Percentiles rank a stretch among this genome's conserved stretches.
Conservation (phyloP, 2,888 invertebrate genomes). For the Tiphia femorata region DNA sequence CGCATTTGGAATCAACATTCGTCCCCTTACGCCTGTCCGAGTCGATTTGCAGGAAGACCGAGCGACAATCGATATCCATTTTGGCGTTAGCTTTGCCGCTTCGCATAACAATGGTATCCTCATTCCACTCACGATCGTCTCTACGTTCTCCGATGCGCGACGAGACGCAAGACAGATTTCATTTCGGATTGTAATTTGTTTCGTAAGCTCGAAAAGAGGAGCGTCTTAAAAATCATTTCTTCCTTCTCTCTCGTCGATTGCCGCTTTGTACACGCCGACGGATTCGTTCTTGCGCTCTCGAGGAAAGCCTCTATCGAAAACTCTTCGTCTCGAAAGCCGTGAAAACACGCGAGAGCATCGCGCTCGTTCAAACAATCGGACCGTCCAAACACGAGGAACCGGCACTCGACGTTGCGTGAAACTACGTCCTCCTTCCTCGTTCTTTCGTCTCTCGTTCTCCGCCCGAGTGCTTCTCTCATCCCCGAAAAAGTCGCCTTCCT, state of each 20-base stretch:
- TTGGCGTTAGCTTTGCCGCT: background rate
- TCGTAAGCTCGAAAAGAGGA: background rate
- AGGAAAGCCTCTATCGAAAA: background rate
- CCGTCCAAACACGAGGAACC: constrained; percentile 25
- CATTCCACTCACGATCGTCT: too few species aligned
- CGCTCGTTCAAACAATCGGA: constrained; percentile 19
- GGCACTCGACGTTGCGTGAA: constrained; percentile 16
- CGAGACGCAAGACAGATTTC: background rate
- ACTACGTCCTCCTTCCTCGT: constrained; percentile 8
- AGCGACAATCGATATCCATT: constrained; percentile 33
- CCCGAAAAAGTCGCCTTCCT: constrained; percentile 43
- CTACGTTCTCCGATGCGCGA: background rate
- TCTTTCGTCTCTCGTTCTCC: constrained; percentile 9
- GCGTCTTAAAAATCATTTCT: background rate
- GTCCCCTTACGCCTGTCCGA: constrained; percentile 54
- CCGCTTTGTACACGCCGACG: too few species aligned
- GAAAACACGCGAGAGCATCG: background rate
- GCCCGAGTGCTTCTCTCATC: background rate
- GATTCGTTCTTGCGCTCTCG: background rate
- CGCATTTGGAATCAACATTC: constrained; percentile 43
- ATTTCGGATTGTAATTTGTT: background rate
- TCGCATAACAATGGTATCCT: background rate
- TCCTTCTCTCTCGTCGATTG: background rate
- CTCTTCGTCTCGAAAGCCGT: background rate
- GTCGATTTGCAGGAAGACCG: constrained; percentile 40